phyloP scores from a whole-genome alignment of 2,888 invertebrate genomes.

The Aspidapion aeneum region DNA sequence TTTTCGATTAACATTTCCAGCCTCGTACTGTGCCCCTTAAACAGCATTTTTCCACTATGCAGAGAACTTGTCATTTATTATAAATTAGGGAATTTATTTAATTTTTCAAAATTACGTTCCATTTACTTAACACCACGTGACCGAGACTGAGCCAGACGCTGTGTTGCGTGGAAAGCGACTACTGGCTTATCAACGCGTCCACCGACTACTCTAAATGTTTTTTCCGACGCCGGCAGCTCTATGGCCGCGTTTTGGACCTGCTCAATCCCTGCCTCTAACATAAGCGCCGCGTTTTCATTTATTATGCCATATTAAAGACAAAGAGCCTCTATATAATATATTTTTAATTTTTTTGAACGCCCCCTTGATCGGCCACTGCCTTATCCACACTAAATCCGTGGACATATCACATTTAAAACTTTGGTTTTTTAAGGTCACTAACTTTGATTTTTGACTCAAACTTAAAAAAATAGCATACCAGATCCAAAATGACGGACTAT shows the following conservation, averaged over 20 bases:
- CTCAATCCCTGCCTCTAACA: not conserved
- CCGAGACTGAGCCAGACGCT: not conserved
- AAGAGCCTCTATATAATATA: too few relatives aligned
- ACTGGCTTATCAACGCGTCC: not conserved
- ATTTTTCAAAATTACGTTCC: not conserved
- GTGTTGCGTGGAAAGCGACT: not conserved
- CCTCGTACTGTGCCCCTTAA: slow-evolving; percentile 82
- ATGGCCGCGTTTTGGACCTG: not conserved
- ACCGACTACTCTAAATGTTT: not conserved
- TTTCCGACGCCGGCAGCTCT: not conserved
- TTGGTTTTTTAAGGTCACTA: too few relatives aligned
- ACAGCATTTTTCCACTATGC: slow-evolving; percentile 58
- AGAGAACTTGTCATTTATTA: not conserved
- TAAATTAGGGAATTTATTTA: too few relatives aligned
- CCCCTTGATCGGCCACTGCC: too few relatives aligned
- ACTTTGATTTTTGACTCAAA: too few relatives aligned
- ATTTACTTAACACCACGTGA: not conserved
- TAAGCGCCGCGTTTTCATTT: too few relatives aligned
- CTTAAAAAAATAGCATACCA: not conserved
- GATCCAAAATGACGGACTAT: too few relatives aligned
- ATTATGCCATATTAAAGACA: too few relatives aligned
- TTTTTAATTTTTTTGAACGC: too few relatives aligned
- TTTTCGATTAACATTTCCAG: slow-evolving; percentile 83
- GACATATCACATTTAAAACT: too few relatives aligned
- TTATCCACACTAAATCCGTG: too few relatives aligned